Evolutionary conservation across 37 sponge, comb jelly and placozoan species (phyloP).

Genomic region (Tethya wilhelma): DNA sequence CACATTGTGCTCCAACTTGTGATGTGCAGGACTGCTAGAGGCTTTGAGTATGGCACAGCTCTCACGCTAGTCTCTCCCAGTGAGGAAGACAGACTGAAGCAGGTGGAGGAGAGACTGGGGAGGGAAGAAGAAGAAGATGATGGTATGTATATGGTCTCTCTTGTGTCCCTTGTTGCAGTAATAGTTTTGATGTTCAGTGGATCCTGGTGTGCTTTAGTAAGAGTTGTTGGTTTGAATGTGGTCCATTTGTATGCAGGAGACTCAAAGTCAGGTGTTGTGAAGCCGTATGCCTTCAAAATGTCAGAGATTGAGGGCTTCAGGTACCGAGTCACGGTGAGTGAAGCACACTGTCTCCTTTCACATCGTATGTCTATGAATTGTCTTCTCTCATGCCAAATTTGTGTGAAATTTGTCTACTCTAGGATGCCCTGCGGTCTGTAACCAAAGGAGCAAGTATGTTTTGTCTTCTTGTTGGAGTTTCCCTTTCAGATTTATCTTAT

Average conservation of each 20-base stretch:
- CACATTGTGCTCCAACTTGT: too few species aligned
- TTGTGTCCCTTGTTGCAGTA: not conserved
- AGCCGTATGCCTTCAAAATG: slow-evolving; percentile 95
- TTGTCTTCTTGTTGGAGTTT: not conserved
- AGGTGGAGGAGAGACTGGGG: slow-evolving; percentile 55
- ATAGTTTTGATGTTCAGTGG: not conserved
- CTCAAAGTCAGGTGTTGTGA: slow-evolving; percentile 5
- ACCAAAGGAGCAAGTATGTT: slow-evolving; percentile 79
- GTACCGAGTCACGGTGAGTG: slow-evolving; percentile 84
- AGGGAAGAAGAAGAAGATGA: slow-evolving; percentile 43
- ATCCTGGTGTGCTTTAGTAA: not conserved
- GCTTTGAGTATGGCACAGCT: slow-evolving; percentile 80
- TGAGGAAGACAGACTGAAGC: slow-evolving; percentile 67
- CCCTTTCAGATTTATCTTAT: not conserved
- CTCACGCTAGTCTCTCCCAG: slow-evolving; percentile 80
- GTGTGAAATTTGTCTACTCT: not conserved
- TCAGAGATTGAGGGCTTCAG: slow-evolving; percentile 94
- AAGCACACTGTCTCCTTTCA: too few species aligned
- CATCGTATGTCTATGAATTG: too few species aligned
- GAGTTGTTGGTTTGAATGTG: too few species aligned
- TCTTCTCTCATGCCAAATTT: too few species aligned
- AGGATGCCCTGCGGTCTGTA: slow-evolving; percentile 89
- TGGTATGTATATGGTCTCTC: not conserved
- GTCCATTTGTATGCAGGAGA: not conserved
- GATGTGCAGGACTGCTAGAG: slow-evolving; percentile 85